These are phyloP conservation scores for Sarcophaga peregrina DNA, from an alignment of 1,140 invertebrate genomes.

Conservation along the genomic window DNA sequence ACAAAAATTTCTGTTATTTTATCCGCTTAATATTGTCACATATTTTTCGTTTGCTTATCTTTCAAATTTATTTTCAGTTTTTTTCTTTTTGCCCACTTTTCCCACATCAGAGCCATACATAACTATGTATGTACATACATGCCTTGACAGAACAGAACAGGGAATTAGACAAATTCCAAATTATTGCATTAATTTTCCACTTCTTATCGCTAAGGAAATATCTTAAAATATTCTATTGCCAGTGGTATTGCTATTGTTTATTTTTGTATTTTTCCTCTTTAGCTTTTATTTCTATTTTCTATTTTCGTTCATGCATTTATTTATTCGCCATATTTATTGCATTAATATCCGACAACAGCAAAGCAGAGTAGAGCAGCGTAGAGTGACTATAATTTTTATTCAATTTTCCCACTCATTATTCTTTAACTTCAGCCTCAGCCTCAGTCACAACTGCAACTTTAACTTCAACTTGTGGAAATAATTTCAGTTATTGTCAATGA, in stretches of 20 bases:
- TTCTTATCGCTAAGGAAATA: neutral
- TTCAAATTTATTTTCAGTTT: neutral
- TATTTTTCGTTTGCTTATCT: neutral
- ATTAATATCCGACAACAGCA: too few species aligned
- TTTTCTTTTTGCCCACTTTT: too few species aligned
- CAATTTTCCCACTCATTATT: slow-evolving; percentile 21
- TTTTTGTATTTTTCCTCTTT: neutral
- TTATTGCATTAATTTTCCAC: neutral
- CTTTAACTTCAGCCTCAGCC: neutral
- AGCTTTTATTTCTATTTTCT: too few species aligned
- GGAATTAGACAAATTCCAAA: neutral
- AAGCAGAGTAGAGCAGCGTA: neutral
- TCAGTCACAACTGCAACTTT: too few species aligned
- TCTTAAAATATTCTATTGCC: slow-evolving; percentile 16
- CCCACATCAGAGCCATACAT: neutral
- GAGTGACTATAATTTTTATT: slow-evolving; percentile 4
- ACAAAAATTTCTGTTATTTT: neutral
- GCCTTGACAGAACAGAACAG: neutral
- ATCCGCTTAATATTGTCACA: neutral
- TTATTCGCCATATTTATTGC: too few species aligned
- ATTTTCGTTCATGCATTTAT: too few species aligned
- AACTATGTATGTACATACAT: too few species aligned
- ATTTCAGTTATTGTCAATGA: slow-evolving; percentile 25
- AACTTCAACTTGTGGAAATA: neutral
- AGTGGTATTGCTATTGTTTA: neutral